These are phyloP conservation scores for Furcula furcula DNA, from an alignment of 2,888 invertebrate species.

Conservation along the genomic window DNA sequence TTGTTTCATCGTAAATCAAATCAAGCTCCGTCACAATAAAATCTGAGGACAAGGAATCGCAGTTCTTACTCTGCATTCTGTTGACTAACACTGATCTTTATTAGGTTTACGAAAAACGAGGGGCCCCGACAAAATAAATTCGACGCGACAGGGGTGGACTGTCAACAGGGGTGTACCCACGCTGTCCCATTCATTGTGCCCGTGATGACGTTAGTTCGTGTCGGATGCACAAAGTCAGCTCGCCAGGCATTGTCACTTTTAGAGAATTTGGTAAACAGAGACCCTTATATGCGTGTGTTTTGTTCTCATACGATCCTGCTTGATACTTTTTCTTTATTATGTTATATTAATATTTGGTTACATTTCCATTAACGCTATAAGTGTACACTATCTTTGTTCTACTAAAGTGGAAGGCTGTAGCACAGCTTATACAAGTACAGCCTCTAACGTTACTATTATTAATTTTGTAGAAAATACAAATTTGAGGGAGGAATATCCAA, in stretches of 20 bases:
- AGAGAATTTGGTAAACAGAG: slow-evolving; percentile 45
- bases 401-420: too few relatives aligned
- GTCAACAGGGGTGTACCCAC: slow-evolving; percentile 41
- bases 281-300: slow-evolving; percentile 8
- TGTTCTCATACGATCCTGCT: slow-evolving; percentile 1
- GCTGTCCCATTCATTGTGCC: slow-evolving; percentile 46
- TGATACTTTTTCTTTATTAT: slow-evolving; percentile 2
- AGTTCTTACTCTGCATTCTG: slow-evolving; percentile 49
- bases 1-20: slow-evolving; percentile 55
- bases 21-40: slow-evolving; percentile 54
- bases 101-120: slow-evolving; percentile 55
- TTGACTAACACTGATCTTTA: slow-evolving; percentile 59
- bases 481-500: too few relatives aligned
- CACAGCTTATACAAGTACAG: too few relatives aligned
- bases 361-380: too few relatives aligned
- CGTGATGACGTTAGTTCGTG: slow-evolving; percentile 62
- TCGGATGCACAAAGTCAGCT: slow-evolving; percentile 61
- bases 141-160: slow-evolving; percentile 46
- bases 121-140: slow-evolving; percentile 54
- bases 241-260: slow-evolving; percentile 34
- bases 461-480: too few relatives aligned
- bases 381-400: too few relatives aligned
- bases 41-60: slow-evolving; percentile 41
- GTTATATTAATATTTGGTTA: too few relatives aligned
- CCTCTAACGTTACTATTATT: too few relatives aligned